These are phyloP conservation scores for Lithophane leautieri DNA, from an alignment of 2,888 invertebrate genomes.

Conservation along the genomic window DNA sequence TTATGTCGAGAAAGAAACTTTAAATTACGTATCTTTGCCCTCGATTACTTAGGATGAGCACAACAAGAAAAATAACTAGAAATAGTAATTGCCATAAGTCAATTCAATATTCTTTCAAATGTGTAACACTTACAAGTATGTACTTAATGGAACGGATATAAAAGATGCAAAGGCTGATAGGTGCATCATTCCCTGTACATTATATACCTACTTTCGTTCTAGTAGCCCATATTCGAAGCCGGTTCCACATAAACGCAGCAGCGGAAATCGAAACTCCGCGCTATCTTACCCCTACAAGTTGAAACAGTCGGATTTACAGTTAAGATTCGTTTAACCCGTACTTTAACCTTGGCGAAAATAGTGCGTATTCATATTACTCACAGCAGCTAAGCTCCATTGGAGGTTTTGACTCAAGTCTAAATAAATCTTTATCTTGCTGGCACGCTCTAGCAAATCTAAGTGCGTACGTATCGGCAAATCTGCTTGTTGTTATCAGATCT, in stretches of 20 bases:
- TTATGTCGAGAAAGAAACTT: constrained; percentile 38
- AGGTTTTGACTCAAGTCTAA: constrained; percentile 14
- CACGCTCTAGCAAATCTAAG: constrained; percentile 57
- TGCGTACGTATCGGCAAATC: constrained; percentile 41
- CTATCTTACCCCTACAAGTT: constrained; percentile 54
- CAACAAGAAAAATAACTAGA: constrained; percentile 12
- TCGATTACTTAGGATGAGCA: constrained; percentile 20
- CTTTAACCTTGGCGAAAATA: constrained; percentile 52
- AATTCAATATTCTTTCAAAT: constrained; percentile 23
- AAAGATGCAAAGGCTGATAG: constrained; percentile 27
- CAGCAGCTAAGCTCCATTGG: constrained; percentile 3
- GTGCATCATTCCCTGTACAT: constrained; percentile 36
- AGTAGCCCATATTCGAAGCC: constrained; percentile 62
- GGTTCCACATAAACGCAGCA: constrained; percentile 56
- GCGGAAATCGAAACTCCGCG: constrained; percentile 63
- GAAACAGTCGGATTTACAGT: constrained; percentile 60
- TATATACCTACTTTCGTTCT: constrained; percentile 42
- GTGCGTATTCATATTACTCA: constrained; percentile 42
- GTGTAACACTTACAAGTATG: neutral
- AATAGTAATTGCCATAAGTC: neutral
- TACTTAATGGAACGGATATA: constrained; percentile 27
- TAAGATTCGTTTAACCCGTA: constrained; percentile 62
- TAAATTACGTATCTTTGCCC: constrained; percentile 14
- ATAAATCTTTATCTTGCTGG: constrained; percentile 46
- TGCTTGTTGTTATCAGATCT: constrained; percentile 28